Percentiles rank a stretch among this genome's conserved stretches.
phyloP scores from a whole-genome alignment of 2,797 vertebrate species.

The Myoxocephalus aenaeus region DNA sequence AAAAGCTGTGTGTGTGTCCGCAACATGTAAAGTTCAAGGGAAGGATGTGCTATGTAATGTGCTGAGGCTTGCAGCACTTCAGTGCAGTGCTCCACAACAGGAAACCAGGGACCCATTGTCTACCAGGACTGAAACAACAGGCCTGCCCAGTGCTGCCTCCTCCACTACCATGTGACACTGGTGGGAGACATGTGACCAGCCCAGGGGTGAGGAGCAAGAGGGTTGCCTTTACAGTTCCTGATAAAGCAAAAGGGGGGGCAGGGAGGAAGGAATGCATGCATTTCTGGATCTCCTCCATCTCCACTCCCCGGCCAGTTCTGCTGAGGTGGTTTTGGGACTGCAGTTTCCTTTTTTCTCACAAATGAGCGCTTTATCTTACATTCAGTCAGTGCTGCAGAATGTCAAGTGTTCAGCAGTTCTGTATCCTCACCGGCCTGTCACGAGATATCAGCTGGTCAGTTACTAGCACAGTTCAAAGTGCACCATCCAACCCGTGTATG shows the following conservation, averaged over 20 bases:
- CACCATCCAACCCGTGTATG: slow-evolving; percentile 53
- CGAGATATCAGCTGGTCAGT: slow-evolving; percentile 75
- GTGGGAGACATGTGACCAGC: slow-evolving; percentile 75
- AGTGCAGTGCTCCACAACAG: slow-evolving; percentile 80
- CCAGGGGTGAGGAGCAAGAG: slow-evolving; percentile 55
- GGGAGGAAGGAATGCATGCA: slow-evolving; percentile 42
- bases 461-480: slow-evolving; percentile 79
- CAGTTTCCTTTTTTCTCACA: slow-evolving; percentile 52
- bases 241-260: slow-evolving; percentile 43
- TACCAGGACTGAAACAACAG: slow-evolving; percentile 81
- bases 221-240: slow-evolving; percentile 47
- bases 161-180: slow-evolving; percentile 71
- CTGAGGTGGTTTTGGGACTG: slow-evolving; percentile 62
- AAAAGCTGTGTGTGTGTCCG: slow-evolving; percentile 19
- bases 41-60: slow-evolving; percentile 83
- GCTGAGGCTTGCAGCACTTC: slow-evolving; percentile 84
- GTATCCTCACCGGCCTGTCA: slow-evolving; percentile 75
- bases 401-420: slow-evolving; percentile 74
- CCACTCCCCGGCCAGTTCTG: slow-evolving; percentile 47
- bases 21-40: slow-evolving; percentile 74
- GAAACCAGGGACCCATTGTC: slow-evolving; percentile 84
- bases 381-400: slow-evolving; percentile 58
- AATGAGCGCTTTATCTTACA: slow-evolving; percentile 55
- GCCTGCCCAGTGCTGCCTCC: slow-evolving; percentile 66
- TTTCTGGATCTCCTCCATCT: slow-evolving; percentile 54